Conservation (phyloP, 2,797 vertebrate genomes). For the Enteromius anoplus region DNA sequence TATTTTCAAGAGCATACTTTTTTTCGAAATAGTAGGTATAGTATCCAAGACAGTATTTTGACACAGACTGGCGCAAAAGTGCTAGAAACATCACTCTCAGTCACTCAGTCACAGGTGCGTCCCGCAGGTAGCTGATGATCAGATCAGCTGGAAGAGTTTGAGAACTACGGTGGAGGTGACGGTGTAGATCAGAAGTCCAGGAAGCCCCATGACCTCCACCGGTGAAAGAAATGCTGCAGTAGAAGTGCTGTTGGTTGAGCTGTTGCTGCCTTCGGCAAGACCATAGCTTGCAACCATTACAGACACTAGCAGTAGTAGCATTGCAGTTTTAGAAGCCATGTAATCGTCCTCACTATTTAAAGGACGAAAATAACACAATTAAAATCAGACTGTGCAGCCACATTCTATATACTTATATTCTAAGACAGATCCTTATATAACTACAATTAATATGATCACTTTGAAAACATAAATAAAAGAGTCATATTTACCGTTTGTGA, state of each 20-base stretch:
- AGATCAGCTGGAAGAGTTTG: neutral
- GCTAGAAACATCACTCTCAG: neutral
- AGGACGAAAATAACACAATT: neutral
- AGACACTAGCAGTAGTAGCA: neutral
- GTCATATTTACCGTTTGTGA: neutral
- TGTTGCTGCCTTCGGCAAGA: rapidly evolving
- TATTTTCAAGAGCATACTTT: neutral
- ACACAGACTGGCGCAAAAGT: neutral
- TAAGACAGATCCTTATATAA: neutral
- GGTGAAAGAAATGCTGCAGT: neutral
- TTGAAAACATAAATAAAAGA: neutral
- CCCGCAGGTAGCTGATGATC: neutral
- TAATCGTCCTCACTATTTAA: neutral
- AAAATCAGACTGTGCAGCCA: neutral
- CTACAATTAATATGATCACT: neutral
- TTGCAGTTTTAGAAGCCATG: neutral
- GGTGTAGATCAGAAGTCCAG: neutral
- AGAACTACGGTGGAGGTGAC: neutral
- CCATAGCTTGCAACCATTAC: neutral
- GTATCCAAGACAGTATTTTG: neutral
- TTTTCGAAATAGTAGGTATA: neutral
- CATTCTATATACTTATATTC: neutral
- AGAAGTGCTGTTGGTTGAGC: neutral
- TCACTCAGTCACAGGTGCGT: neutral
- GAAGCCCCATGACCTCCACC: neutral